phyloP scores from a whole-genome alignment of 1,140 invertebrate species.

The Radopholus similis region DNA sequence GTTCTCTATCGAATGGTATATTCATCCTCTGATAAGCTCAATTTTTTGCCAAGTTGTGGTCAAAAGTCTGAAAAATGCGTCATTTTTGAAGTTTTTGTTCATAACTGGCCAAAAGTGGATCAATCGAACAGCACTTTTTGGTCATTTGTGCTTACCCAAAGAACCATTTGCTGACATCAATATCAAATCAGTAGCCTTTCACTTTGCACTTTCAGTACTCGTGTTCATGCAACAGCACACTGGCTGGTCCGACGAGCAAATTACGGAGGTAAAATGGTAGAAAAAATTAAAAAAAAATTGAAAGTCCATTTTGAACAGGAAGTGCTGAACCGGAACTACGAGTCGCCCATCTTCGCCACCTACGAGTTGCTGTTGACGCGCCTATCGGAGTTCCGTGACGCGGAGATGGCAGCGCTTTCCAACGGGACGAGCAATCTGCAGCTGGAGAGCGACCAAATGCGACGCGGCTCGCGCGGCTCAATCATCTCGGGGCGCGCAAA shows the following conservation, averaged over 20 bases:
- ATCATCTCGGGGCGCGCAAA: slow-evolving; percentile 58
- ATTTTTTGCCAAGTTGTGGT: no score
- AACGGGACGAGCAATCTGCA: slow-evolving; percentile 12
- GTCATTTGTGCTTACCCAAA: no score
- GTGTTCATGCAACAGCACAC: slow-evolving; percentile 59
- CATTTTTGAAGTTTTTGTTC: no score
- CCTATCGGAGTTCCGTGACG: slow-evolving; percentile 32
- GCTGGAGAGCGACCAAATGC: slow-evolving; percentile 40
- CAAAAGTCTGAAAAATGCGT: no score
- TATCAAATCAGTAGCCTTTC: no score
- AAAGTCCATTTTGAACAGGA: slow-evolving; percentile 34
- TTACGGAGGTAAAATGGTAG: slow-evolving; percentile 39
- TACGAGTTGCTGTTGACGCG: slow-evolving; percentile 48
- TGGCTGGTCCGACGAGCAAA: slow-evolving; percentile 58
- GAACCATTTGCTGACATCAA: no score
- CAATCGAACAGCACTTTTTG: no score
- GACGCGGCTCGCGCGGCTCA: slow-evolving; percentile 56
- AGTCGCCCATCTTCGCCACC: slow-evolving; percentile 52
- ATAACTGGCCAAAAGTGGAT: no score
- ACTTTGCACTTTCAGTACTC: slow-evolving; percentile 7
- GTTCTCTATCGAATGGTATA: no score
- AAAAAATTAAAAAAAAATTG: slow-evolving; percentile 15
- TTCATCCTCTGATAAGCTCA: no score
- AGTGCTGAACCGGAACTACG: slow-evolving; percentile 48
- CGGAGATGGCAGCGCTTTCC: slow-evolving; percentile 4